A percentile compares a stretch with the other conserved stretches of the same genome.
Conservation (phyloP, 2,888 invertebrate genomes). For the Glyphotaelius pellucidus region DNA sequence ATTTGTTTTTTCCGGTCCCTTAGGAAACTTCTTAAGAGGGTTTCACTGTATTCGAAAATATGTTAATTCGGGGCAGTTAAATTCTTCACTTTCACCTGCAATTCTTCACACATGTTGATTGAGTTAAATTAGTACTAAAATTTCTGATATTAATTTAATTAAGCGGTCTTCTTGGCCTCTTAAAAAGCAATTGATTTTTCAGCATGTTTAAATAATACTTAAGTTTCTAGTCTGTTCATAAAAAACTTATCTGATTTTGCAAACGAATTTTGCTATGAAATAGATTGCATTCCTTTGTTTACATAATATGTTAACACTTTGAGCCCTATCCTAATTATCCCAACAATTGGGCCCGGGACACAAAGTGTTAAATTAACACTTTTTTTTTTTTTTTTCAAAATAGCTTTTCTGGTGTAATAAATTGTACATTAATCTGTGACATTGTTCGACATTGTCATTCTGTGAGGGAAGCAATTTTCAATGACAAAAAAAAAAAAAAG, state of each 20-base stretch:
- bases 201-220: not conserved
- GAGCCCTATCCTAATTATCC: not conserved
- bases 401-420: not conserved
- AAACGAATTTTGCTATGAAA: not conserved
- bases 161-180: not conserved
- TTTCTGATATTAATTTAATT: not conserved
- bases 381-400: not conserved
- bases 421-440: not conserved
- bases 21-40: too few species aligned
- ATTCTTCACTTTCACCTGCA: not conserved
- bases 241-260: not conserved
- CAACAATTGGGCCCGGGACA: not conserved
- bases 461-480: not conserved
- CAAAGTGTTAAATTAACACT: not conserved
- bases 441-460: not conserved
- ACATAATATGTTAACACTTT: not conserved
- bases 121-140: not conserved
- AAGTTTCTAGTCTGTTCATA: not conserved
- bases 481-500: not conserved
- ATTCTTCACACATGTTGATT: not conserved
- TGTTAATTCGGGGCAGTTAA: not conserved
- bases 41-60: not conserved
- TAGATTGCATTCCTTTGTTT: not conserved
- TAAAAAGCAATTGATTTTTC: not conserved
- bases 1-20: too few species aligned